Conservation (phyloP, 2,888 invertebrate genomes). For the Oscheius sp. region DNA sequence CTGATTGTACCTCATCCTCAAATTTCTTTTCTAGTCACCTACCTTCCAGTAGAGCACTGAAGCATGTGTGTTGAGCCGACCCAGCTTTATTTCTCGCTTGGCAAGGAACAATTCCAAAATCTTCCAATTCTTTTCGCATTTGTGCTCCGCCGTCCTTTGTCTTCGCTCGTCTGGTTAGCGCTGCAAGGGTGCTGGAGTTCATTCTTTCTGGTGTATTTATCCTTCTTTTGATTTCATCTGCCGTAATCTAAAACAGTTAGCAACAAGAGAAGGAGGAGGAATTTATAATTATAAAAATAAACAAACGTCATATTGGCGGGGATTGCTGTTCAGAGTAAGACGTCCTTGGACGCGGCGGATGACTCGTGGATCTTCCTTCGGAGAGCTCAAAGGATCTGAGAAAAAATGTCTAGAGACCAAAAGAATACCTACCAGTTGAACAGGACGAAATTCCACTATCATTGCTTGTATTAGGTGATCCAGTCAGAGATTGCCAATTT, state of each 20-base stretch:
- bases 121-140: slow-evolving; percentile 9
- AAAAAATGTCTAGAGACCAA: too few species aligned
- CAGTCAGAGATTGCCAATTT: too few species aligned
- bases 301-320: not conserved
- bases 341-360: slow-evolving; percentile 18
- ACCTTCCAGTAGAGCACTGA: slow-evolving; percentile 23
- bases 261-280: not conserved
- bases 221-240: slow-evolving; percentile 3
- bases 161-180: slow-evolving; percentile 17
- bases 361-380: too few species aligned
- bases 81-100: not conserved
- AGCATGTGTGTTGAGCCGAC: not conserved
- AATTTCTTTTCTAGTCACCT: not conserved
- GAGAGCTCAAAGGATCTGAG: too few species aligned
- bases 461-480: not conserved
- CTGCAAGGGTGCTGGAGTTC: slow-evolving; percentile 22
- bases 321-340: slow-evolving; percentile 15
- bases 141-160: slow-evolving; percentile 17
- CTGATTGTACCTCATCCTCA: too few species aligned
- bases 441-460: not conserved
- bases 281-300: not conserved
- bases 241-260: slow-evolving; percentile 2
- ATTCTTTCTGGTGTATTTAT: slow-evolving; percentile 8
- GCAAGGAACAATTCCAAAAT: not conserved
- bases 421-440: too few species aligned